Conservation (phyloP, 35 echinoderm and acorn worm genomes). For the Ptychodera flava region DNA sequence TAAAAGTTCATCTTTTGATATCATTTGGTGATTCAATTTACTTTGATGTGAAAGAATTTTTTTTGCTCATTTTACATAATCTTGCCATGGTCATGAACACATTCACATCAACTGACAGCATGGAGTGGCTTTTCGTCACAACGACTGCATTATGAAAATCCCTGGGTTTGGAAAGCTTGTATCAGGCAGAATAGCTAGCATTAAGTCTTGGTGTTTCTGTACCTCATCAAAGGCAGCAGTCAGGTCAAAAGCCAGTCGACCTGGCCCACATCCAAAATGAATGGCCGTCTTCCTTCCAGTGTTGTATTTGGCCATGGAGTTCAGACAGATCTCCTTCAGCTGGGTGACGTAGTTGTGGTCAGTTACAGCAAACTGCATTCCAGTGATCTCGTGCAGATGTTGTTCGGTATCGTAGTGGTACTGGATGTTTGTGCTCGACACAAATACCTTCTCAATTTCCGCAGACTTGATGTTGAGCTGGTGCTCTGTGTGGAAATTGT, state of each 20-base stretch:
- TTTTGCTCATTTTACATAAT: background rate
- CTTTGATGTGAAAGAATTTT: background rate
- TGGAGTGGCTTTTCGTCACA: background rate
- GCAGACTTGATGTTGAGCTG: too few relatives aligned
- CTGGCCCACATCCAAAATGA: constrained; percentile 56
- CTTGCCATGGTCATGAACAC: too few relatives aligned
- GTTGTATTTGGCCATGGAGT: constrained; percentile 15
- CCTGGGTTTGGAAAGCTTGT: background rate
- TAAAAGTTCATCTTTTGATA: background rate
- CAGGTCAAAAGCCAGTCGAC: constrained; percentile 69
- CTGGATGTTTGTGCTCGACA: constrained; percentile 52
- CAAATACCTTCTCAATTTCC: background rate
- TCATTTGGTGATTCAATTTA: background rate
- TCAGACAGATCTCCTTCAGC: constrained; percentile 13
- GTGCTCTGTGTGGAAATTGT: background rate
- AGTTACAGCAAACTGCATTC: constrained; percentile 16
- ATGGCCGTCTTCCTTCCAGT: constrained; percentile 10
- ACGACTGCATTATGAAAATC: background rate
- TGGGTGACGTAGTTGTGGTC: constrained; percentile 19
- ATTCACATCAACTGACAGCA: background rate
- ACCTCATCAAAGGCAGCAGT: constrained; percentile 38
- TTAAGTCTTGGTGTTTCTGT: background rate
- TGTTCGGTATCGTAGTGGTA: constrained; percentile 16
- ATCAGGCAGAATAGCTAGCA: background rate
- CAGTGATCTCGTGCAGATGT: constrained; percentile 5